phyloP scores from a whole-genome alignment of 2,888 invertebrate genomes.

The Epistrophe eligans region DNA sequence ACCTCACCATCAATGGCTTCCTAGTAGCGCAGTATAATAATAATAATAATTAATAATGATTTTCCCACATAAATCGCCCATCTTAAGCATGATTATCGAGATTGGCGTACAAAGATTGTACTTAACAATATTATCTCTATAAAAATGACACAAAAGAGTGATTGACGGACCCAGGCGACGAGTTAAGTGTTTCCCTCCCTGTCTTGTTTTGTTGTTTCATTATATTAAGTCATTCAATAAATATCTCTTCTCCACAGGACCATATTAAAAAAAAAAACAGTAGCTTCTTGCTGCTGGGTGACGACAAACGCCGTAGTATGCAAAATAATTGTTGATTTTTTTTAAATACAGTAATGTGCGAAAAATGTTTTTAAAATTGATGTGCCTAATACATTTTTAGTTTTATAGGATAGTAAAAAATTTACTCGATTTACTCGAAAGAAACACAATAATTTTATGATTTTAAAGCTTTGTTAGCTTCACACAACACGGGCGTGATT shows the following conservation, averaged over 20 bases:
- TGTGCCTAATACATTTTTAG: no score
- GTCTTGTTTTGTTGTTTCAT: neutral
- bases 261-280: slow-evolving; percentile 35
- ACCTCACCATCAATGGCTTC: slow-evolving; percentile 46
- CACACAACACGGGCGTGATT: no score
- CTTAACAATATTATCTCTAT: neutral
- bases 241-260: slow-evolving; percentile 45
- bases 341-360: neutral
- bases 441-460: no score
- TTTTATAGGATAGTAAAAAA: no score
- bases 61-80: slow-evolving; percentile 21
- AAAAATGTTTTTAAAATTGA: neutral
- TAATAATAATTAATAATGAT: neutral
- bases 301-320: slow-evolving; percentile 50
- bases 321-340: slow-evolving; percentile 38
- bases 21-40: slow-evolving; percentile 36
- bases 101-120: slow-evolving; percentile 36
- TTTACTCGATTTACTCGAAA: no score
- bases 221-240: slow-evolving; percentile 56
- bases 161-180: slow-evolving; percentile 22
- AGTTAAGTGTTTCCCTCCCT: neutral
- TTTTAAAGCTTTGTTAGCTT: no score
- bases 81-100: neutral
- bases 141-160: slow-evolving; percentile 48
- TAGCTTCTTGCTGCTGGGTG: slow-evolving; percentile 30